Conservation (phyloP, 1,140 invertebrate genomes). For the Macrocentrus cingulum region DNA sequence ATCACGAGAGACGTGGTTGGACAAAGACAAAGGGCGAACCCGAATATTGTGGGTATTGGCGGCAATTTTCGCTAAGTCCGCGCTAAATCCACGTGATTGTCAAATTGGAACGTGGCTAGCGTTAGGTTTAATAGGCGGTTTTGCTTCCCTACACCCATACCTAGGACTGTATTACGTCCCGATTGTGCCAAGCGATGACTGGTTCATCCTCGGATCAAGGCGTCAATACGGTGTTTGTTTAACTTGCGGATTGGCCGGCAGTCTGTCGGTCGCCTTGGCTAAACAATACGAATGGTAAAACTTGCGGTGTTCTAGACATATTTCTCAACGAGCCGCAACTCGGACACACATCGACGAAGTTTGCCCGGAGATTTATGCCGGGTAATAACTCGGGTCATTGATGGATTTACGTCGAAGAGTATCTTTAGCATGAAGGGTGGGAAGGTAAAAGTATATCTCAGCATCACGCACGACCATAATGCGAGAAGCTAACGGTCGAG, state of each 20-base stretch:
- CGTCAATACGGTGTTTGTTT: conserved; percentile 53
- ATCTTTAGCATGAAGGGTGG: no score
- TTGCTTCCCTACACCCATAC: conserved; percentile 3
- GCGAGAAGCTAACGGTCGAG: conserved; percentile 40
- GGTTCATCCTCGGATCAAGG: conserved; percentile 49
- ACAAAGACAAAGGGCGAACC: background rate
- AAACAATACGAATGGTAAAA: background rate
- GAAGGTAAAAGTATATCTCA: no score
- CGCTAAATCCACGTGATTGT: conserved; percentile 38
- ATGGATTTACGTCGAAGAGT: no score
- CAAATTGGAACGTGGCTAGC: conserved; percentile 31
- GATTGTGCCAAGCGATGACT: background rate
- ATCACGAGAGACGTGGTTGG: no score
- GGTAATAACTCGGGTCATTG: no score
- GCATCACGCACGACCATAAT: no score
- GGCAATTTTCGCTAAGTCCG: conserved; percentile 53
- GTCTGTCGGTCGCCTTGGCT: background rate
- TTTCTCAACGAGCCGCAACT: no score
- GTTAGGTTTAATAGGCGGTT: conserved; percentile 42
- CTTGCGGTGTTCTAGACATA: no score
- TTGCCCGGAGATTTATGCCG: no score
- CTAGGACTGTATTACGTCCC: background rate
- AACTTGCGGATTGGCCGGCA: conserved; percentile 45
- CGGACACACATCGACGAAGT: no score
- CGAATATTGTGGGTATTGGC: conserved; percentile 39